These are phyloP conservation scores for Sula dactylatra DNA, from an alignment of 2,113 vertebrate genomes.

Conservation along the genomic window DNA sequence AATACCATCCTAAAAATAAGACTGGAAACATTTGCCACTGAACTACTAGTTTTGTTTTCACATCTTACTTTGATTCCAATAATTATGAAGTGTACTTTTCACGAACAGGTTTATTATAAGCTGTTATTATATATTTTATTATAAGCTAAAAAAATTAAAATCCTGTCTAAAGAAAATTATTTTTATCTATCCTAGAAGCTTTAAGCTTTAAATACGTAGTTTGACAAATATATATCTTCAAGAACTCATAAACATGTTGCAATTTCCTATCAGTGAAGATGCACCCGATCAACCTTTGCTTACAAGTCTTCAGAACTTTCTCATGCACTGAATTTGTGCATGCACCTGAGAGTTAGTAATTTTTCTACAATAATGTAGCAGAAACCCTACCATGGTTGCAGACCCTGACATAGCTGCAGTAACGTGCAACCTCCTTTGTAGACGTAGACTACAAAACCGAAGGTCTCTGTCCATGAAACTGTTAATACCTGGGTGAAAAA, in stretches of 20 bases:
- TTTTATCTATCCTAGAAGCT: background rate
- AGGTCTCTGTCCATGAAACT: background rate
- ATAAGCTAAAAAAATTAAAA: background rate
- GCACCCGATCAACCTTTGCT: background rate
- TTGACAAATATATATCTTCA: background rate
- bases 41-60: background rate
- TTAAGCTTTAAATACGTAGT: background rate
- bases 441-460: background rate
- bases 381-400: background rate
- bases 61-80: background rate
- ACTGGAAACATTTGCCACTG: background rate
- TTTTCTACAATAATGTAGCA: background rate
- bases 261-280: background rate
- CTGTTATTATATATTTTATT: background rate
- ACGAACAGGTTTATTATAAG: background rate
- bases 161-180: background rate
- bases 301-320: background rate
- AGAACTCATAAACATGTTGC: background rate
- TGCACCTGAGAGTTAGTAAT: background rate
- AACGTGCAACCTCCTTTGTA: background rate
- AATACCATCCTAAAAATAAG: background rate
- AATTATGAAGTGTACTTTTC: background rate
- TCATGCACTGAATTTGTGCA: background rate
- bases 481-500: background rate
- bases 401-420: background rate